Percentiles rank a stretch among this genome's conserved stretches.
These are phyloP conservation scores for Leptatherina wallacei DNA, from an alignment of 2,797 vertebrate species.

Conservation along the genomic window DNA sequence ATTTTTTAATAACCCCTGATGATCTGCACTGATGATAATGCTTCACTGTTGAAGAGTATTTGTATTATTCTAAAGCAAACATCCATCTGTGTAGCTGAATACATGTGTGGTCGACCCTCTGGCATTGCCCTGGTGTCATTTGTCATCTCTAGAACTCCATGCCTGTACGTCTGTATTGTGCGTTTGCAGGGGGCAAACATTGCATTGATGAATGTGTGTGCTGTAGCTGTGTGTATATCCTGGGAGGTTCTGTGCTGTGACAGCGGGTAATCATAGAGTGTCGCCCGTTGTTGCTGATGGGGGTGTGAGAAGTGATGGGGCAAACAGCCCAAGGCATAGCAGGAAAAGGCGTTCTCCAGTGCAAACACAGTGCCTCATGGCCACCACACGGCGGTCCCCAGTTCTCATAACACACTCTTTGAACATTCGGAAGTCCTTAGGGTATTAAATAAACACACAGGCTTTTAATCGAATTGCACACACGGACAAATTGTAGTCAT, in stretches of 20 bases:
- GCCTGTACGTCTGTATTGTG: slow-evolving; percentile 14
- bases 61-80: slow-evolving; percentile 4
- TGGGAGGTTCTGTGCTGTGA: neutral
- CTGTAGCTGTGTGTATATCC: slow-evolving; percentile 6
- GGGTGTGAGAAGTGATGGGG: slow-evolving; percentile 24
- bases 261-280: slow-evolving; percentile 29
- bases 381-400: slow-evolving; percentile 19
- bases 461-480: slow-evolving; percentile 22
- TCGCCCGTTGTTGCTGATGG: slow-evolving; percentile 22
- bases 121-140: slow-evolving; percentile 11
- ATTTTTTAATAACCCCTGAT: neutral
- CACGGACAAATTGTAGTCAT: slow-evolving; percentile 5
- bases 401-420: slow-evolving; percentile 26
- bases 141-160: slow-evolving; percentile 21
- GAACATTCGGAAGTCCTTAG: slow-evolving; percentile 34
- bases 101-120: slow-evolving; percentile 21
- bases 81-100: neutral
- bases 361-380: slow-evolving; percentile 49
- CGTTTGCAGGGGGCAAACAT: neutral
- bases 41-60: neutral
- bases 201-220: slow-evolving; percentile 7
- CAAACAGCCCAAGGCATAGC: slow-evolving; percentile 39
- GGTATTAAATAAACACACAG: slow-evolving; percentile 33
- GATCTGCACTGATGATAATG: neutral
- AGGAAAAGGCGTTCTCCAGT: slow-evolving; percentile 44